Evolutionary conservation across 2,888 invertebrate species (phyloP), one percentile per base, ranked within the genome.

Genomic region (Watsonalla binaria): DNA sequence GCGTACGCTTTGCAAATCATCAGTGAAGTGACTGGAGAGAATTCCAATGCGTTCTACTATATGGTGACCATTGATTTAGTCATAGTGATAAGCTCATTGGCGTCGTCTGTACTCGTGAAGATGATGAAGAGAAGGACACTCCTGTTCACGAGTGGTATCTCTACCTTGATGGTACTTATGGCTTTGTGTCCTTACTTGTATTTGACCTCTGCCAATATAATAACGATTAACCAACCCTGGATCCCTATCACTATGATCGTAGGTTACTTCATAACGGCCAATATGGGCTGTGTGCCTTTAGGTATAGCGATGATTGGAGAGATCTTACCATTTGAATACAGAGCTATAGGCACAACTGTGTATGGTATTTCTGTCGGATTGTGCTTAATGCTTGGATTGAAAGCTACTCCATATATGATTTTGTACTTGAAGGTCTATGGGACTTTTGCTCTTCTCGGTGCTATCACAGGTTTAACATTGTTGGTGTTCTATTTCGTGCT

Each of bases 391-490:
- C 5, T 8, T 11, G 69, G 65, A 0, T 61, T 81, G 6, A 64
- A 79, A 53, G 54, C 75, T 7, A 74, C 79, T 0, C 80, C 80
- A 7, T 61, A 67, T 55, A 55, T 79, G 46, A 54, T 80, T 0
- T 61, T 49, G 0, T 66, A 55, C 42, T 47, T 78, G 0, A 69
- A 78, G 51, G 75, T 84, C 0, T 72, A 83, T 45, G 86, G 86
- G 0, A 82, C 82, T 0, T 86, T 86, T 53, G 65, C 74, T 11
- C 74, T 82, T 0, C 81, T 74, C 49, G 84, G 81, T 2, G 51
- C 61, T 1, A 58, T 73, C 0, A 66, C 70, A 62, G 60, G 51
- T 0, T 13, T 58, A 0, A 53, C 62, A 5, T 54, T 75, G 1
- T 15, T 68, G 5, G 56, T 65, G 6, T 54, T 76, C 0, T 72